Evolutionary conservation across 2,113 vertebrate genomes (phyloP).

Genomic region (Columba janthina): DNA sequence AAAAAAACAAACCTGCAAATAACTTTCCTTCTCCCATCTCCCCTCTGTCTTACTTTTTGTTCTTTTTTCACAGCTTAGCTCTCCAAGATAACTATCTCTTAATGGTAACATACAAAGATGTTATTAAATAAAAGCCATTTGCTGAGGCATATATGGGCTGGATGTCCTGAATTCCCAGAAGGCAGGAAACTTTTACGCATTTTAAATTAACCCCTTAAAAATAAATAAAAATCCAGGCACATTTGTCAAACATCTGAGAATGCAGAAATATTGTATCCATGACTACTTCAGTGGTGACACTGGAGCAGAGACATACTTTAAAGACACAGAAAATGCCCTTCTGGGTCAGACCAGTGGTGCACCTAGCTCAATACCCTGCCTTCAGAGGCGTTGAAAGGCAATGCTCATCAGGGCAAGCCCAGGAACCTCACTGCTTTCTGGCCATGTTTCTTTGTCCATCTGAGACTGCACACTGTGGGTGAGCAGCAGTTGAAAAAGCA

Average conservation of each 20-base stretch:
- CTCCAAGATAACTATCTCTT: neutral
- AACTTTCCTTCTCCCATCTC: neutral
- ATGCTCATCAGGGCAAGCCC: neutral
- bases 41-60: neutral
- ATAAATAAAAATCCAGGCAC: neutral
- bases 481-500: neutral
- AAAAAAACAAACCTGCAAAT: neutral
- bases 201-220: constrained; percentile 29
- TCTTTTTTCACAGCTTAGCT: neutral
- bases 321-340: neutral
- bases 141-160: neutral
- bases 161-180: neutral
- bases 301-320: neutral
- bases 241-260: neutral
- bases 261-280: neutral
- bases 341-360: neutral
- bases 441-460: neutral
- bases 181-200: neutral
- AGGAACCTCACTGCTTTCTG: neutral
- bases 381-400: neutral
- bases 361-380: neutral
- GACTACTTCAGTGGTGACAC: neutral
- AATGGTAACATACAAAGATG: neutral
- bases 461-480: neutral
- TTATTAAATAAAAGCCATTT: constrained; percentile 15